Percentiles rank a stretch among this genome's conserved stretches.
These are phyloP conservation scores for Drosophila rubida DNA, from an alignment of 2,888 invertebrate genomes.

Conservation along the genomic window DNA sequence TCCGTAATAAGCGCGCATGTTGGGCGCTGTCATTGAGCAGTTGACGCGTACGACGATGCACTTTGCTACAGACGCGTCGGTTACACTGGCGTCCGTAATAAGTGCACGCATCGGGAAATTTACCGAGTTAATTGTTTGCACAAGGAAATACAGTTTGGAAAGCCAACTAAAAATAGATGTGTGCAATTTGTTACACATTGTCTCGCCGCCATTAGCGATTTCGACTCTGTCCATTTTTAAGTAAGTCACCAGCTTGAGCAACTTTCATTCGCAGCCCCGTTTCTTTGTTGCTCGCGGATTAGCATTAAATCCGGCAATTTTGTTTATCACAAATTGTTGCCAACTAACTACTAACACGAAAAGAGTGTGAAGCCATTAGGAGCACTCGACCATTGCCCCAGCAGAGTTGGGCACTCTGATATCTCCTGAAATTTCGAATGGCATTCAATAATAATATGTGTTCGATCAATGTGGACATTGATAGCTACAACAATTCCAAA, in stretches of 20 bases:
- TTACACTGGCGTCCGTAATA: background rate
- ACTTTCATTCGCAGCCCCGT: background rate
- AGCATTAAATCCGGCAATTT: background rate
- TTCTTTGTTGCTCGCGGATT: background rate
- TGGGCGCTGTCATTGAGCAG: no score
- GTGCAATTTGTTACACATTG: background rate
- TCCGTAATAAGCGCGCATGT: conserved; percentile 1
- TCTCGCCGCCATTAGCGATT: background rate
- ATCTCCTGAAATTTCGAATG: conserved; percentile 21
- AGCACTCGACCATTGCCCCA: conserved; percentile 57
- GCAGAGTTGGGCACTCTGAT: conserved; percentile 13
- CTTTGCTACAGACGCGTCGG: no score
- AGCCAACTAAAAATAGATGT: background rate
- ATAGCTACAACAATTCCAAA: background rate
- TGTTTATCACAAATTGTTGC: conserved; percentile 33
- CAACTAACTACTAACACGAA: conserved; percentile 12
- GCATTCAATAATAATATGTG: conserved; percentile 5
- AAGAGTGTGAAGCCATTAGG: conserved; percentile 16
- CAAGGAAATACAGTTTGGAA: background rate
- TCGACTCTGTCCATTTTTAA: background rate
- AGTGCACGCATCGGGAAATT: background rate
- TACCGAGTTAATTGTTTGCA: background rate
- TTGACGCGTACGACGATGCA: no score
- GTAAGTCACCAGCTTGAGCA: background rate
- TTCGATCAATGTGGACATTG: background rate